A percentile compares a stretch with the other conserved stretches of the same genome.
Conservation (phyloP, 2,113 vertebrate genomes). For the Halichoerus grypus region DNA sequence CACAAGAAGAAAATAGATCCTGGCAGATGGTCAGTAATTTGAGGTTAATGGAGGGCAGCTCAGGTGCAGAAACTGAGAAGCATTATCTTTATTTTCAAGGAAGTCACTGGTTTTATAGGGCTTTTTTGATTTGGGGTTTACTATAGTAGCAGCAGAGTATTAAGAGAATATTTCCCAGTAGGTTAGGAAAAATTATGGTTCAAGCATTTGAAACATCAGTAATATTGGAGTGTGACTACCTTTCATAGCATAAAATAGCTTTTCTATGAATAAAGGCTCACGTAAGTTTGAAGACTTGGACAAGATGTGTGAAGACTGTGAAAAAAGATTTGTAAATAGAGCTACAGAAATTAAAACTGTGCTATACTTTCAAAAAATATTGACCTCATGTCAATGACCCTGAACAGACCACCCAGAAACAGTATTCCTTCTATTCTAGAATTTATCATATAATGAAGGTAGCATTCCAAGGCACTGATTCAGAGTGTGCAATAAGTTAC, state of each 20-base stretch:
- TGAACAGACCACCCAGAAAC: neutral
- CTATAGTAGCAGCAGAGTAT: neutral
- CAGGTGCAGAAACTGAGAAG: conserved; percentile 14
- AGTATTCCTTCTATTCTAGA: neutral
- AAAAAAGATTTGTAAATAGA: conserved; percentile 21
- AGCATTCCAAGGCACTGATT: conserved; percentile 5
- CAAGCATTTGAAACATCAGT: conserved; percentile 4
- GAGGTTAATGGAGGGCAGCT: neutral
- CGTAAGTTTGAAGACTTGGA: neutral
- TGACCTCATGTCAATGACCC: neutral
- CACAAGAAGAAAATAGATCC: conserved; percentile 29
- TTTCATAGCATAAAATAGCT: neutral
- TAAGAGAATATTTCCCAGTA: conserved; percentile 16
- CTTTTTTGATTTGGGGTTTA: conserved; percentile 46
- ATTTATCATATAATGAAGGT: neutral
- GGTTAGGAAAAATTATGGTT: conserved; percentile 11
- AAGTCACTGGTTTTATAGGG: neutral
- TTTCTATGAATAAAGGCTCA: conserved; percentile 3
- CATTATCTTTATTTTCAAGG: conserved; percentile 25
- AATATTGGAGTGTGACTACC: neutral
- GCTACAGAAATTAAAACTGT: neutral
- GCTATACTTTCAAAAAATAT: neutral
- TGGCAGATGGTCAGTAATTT: conserved; percentile 64
- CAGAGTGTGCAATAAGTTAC: neutral
- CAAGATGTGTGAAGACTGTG: neutral